Conservation (phyloP, 2,113 vertebrate species). For the Tympanuchus pallidicinctus region DNA sequence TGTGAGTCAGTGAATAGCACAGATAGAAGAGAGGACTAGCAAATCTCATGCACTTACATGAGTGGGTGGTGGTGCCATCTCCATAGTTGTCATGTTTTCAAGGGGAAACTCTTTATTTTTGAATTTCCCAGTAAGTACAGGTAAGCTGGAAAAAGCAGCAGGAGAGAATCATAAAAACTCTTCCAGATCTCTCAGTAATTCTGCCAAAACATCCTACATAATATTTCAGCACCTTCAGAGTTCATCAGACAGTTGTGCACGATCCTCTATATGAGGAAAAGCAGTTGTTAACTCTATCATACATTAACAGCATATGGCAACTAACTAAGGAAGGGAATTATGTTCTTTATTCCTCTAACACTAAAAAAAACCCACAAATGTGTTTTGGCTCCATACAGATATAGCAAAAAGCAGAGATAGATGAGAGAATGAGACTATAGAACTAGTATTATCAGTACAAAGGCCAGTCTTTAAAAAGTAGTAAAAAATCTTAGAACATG, state of each 20-base stretch:
- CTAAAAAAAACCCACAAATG: background rate
- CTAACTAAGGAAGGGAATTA: background rate
- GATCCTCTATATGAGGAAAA: background rate
- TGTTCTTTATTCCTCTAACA: background rate
- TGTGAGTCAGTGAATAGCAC: background rate
- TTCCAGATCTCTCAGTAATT: background rate
- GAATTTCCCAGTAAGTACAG: background rate
- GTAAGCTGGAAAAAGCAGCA: background rate
- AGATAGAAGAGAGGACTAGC: background rate
- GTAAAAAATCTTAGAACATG: background rate
- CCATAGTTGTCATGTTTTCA: background rate
- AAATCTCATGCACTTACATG: background rate
- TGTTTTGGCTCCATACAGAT: background rate
- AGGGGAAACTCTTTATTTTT: fast-evolving
- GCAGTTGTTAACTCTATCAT: background rate
- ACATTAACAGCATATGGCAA: background rate
- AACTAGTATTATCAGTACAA: background rate
- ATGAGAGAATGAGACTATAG: background rate
- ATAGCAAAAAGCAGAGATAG: background rate
- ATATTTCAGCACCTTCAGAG: background rate
- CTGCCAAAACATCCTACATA: background rate
- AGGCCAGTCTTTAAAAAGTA: background rate
- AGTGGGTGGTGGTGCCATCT: background rate
- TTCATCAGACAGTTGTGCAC: background rate
- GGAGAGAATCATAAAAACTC: background rate